Evolutionary conservation across 2,888 invertebrate species (phyloP), one percentile per base, ranked within the genome.

Genomic region (Ellobium chinense): DNA sequence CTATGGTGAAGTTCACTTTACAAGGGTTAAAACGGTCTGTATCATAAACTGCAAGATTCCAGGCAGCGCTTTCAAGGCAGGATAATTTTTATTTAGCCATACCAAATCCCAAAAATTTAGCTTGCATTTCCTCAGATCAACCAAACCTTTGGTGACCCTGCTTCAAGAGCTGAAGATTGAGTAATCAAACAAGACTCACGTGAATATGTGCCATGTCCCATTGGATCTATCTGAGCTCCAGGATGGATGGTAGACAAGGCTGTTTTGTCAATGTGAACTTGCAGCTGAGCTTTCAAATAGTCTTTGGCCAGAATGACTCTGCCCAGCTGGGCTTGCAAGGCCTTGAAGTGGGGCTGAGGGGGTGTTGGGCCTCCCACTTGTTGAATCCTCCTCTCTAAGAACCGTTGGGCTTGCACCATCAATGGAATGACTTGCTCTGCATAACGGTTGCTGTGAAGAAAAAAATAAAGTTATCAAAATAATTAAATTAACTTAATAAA

Each of bases 401-500:
- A 86, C 12, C 89, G 82, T 85, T 93, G 93, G 18, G 92, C 91
- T 74, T 91, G 91, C 2, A 92, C 88, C 75, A 93, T 78, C 24
- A 93, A 82, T 3, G 93, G 93, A 31, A 90, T 81, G 27, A 92
- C 88, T 78, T 91, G 90, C 80, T 92, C 92, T 14, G 91, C 89
- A 86, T 92, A 92, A 9, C 92, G 86, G 75, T 92, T 89, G 85
- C 93, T 93, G 87, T 29, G 85, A 75, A 36, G 24, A 63, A 63
- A 18, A n/a, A 21, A 60, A n/a, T 60, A 7, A n/a, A 9, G 7
- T 60, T 60, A n/a, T n/a, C n/a, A n/a, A 60, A 60, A 9, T 21
- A 18, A n/a, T 60, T 14, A 54, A 54, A n/a, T 31, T 12, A 66
- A 1, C 56, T 24, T 27, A 9, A 31, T 46, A 66, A 36, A 27